Percentiles rank a stretch among this genome's conserved stretches.
phyloP scores from a whole-genome alignment of 2,888 invertebrate species.

The Oligia strigilis region DNA sequence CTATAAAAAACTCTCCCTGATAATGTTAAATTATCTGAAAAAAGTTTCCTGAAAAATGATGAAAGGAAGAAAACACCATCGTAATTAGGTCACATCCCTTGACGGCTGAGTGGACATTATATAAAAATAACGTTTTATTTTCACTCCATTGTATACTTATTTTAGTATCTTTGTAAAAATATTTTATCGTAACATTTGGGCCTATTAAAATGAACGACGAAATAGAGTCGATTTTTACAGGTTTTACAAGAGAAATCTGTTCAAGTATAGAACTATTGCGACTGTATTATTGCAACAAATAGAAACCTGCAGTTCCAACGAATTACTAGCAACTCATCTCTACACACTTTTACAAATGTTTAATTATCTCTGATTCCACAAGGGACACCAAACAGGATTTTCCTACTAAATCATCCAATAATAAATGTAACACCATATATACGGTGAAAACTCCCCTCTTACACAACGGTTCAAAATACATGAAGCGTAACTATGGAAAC shows the following conservation, averaged over 20 bases:
- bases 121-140: constrained; percentile 60
- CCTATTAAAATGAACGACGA: neutral
- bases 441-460: neutral
- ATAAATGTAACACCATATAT: neutral
- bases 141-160: constrained; percentile 47
- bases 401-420: neutral
- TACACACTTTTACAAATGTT: neutral
- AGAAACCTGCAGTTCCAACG: too few relatives aligned
- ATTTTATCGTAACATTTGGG: neutral
- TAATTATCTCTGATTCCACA: neutral
- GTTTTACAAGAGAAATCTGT: neutral
- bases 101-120: constrained; percentile 49
- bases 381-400: neutral
- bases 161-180: constrained; percentile 10
- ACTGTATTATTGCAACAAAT: neutral
- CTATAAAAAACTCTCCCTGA: constrained; percentile 31
- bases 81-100: constrained; percentile 59
- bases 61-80: constrained; percentile 31
- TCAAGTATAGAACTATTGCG: neutral
- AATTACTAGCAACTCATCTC: too few relatives aligned
- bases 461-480: constrained; percentile 16
- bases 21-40: constrained; percentile 38
- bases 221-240: neutral
- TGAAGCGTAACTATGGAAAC: constrained; percentile 65
- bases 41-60: constrained; percentile 41